Conservation (phyloP, 1,140 invertebrate genomes). For the Cherax destructor region DNA sequence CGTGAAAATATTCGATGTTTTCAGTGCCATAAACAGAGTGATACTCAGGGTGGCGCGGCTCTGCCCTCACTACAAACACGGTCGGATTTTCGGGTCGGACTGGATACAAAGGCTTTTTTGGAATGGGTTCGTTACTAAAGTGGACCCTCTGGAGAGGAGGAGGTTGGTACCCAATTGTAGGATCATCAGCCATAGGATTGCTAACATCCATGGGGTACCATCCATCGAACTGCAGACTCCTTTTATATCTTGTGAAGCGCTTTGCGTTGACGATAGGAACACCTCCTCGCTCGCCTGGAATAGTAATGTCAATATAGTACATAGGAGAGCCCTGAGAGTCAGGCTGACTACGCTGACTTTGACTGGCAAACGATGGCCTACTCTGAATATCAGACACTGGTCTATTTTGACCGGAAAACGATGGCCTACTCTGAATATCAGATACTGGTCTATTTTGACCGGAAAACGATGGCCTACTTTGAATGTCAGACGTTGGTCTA, state of each 20-base stretch:
- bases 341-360: conserved; percentile 2
- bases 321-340: conserved; percentile 6
- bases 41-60: conserved; percentile 52
- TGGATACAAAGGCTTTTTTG: conserved; percentile 66
- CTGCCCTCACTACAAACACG: conserved; percentile 66
- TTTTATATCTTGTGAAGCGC: conserved; percentile 12
- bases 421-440: not conserved
- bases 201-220: conserved; percentile 69
- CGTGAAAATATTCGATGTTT: conserved; percentile 69
- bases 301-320: conserved; percentile 72
- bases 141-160: conserved; percentile 64
- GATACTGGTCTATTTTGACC: not conserved
- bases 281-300: conserved; percentile 65
- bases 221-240: conserved; percentile 65
- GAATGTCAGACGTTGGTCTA: too few relatives aligned
- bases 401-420: not conserved
- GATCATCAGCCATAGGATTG: conserved; percentile 68
- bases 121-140: conserved; percentile 64
- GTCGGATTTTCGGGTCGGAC: conserved; percentile 67
- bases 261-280: conserved; percentile 23
- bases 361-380: not conserved
- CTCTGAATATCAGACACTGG: too few relatives aligned
- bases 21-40: conserved; percentile 70
- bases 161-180: conserved; percentile 67
- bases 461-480: not conserved